Base-by-base conservation (phyloP, 1,140 invertebrate genomes). In the Pogonomyrmex barbatus region DNA sequence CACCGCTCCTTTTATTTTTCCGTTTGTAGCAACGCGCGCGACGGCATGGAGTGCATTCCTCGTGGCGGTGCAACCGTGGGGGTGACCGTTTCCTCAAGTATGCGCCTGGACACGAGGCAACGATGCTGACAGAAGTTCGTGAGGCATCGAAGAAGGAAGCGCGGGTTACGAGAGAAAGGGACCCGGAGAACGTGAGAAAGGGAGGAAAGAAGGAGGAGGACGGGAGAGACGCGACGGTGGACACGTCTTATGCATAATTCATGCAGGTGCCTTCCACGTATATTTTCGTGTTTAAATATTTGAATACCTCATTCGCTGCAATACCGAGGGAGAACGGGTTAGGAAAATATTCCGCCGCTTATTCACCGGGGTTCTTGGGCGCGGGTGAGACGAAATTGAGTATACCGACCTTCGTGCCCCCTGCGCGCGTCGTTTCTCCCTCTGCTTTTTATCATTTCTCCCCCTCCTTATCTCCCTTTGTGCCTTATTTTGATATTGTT, bases 281-380 rank as follows among this genome's bases (percentile, higher is more conserved):
- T 94, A 94, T 94, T 95, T 95, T 94, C 92, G 91, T 93, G 91
- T 94, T 94, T 94, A 94, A 94, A 94, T 94, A 94, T 95, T 95
- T 94, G 93, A 94, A 94, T 94, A 94, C 92, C 86, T 91, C 88
- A 92, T 92, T 93, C 92, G 88, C 87, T 91, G 91, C 91, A 90
- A 91, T 89, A 89, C 86, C 71, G 82, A 87, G 89, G 86, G 88
- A 87, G 77, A 90, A 81, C 86, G 88, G 87, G 78, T 88, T 88
- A 89, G 85, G 90, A 91, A 93, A 93, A 93, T 93, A 93, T 93
- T 91, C 87, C 85, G 82, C 87, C 92, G 91, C 82, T 92, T 92
- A 92, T 92, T 91, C 92, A 90, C 87, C 63, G 82, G 63, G 88
- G 85, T 70, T 67, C 81, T 83, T 58, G 54, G 39, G 50, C 30